Percentiles rank a stretch among this genome's conserved stretches.
Conservation (phyloP, 2,113 vertebrate species). For the Phrynocephalus versicolor region DNA sequence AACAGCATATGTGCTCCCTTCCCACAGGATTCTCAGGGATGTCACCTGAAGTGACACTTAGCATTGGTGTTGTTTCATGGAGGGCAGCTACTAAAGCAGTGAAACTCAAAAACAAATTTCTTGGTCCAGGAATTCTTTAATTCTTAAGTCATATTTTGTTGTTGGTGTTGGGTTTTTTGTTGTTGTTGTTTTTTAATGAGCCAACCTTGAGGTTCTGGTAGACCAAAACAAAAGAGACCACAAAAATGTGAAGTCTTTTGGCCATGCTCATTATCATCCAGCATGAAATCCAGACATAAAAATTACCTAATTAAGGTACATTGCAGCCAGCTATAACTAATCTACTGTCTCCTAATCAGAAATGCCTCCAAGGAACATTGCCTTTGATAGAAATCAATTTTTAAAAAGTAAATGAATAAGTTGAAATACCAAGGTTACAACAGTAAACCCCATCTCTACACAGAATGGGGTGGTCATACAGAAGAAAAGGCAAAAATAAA, state of each 20-base stretch:
- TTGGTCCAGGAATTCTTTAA: too few species aligned
- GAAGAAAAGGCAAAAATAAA: background rate
- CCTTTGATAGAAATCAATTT: background rate
- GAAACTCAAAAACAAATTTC: too few species aligned
- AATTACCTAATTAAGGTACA: conserved; percentile 1
- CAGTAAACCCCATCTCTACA: background rate
- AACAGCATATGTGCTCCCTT: background rate
- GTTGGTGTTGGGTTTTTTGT: too few species aligned
- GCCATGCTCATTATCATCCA: background rate
- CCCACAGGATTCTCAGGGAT: background rate
- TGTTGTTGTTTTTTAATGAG: too few species aligned
- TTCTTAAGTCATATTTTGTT: too few species aligned
- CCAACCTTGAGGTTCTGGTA: too few species aligned
- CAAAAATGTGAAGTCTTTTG: too few species aligned
- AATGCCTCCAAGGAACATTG: background rate
- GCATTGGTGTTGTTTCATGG: background rate
- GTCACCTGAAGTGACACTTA: background rate
- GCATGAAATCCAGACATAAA: background rate
- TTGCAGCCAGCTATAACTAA: background rate
- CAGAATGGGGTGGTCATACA: background rate
- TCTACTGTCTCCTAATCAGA: background rate
- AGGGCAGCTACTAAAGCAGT: too few species aligned
- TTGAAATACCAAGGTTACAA: background rate
- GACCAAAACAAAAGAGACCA: too few species aligned
- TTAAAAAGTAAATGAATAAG: background rate